Percentiles rank a stretch among this genome's conserved stretches.
These are phyloP conservation scores for Clanis bilineata DNA, from an alignment of 2,888 invertebrate genomes.

Conservation along the genomic window DNA sequence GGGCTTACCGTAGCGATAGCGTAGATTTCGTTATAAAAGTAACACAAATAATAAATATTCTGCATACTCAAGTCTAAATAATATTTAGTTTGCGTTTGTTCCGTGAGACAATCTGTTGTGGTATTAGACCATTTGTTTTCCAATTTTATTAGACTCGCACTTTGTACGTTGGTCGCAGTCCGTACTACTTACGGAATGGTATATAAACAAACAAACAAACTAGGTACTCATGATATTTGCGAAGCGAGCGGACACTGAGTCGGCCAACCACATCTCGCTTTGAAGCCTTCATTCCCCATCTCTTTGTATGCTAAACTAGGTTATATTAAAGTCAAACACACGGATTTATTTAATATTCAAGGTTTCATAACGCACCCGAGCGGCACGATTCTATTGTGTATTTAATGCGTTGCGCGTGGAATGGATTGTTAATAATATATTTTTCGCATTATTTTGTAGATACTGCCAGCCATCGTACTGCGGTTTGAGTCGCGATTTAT, in stretches of 20 bases:
- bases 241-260: neutral
- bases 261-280: constrained; percentile 1
- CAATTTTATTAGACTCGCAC: neutral
- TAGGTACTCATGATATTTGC: constrained; percentile 7
- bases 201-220: constrained; percentile 8
- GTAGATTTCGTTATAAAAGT: no score
- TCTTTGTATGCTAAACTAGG: constrained; percentile 6
- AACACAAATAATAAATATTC: no score
- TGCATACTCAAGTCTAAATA: no score
- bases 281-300: constrained; percentile 4
- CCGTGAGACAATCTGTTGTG: neutral
- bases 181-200: neutral
- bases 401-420: neutral
- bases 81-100: no score
- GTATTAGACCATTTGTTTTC: neutral
- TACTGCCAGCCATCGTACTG: neutral
- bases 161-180: no score
- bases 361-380: neutral
- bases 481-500: neutral
- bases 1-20: no score
- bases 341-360: neutral
- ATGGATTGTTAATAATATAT: neutral
- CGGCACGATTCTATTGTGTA: neutral
- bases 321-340: constrained; percentile 5
- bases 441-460: neutral